Conservation (phyloP, 2,113 vertebrate species). For the Calypte anna region DNA sequence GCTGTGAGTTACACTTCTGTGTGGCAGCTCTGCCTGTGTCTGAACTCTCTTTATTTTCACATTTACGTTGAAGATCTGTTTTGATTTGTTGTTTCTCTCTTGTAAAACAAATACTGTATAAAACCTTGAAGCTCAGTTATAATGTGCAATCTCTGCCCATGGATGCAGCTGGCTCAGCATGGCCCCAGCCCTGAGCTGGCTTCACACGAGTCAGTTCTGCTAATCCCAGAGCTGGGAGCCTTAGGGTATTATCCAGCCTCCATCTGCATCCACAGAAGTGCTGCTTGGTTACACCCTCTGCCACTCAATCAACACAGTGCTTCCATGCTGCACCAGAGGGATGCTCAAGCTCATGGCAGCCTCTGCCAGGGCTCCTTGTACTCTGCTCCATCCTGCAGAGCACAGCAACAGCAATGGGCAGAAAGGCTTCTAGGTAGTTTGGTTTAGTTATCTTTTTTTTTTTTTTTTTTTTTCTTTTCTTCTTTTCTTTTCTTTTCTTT, state of each 20-base stretch:
- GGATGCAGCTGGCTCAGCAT: not conserved
- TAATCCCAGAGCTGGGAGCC: not conserved
- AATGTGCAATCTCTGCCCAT: not conserved
- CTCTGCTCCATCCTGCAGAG: not conserved
- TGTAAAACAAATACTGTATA: not conserved
- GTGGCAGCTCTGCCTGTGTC: not conserved
- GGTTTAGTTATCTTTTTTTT: not conserved
- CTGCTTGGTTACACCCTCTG: not conserved
- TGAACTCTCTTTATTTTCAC: not conserved
- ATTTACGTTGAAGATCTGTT: not conserved
- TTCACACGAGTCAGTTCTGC: not conserved
- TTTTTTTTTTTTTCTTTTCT: no score
- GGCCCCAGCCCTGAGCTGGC: accelerated
- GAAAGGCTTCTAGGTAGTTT: not conserved
- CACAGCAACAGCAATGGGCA: accelerated
- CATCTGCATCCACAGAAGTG: not conserved
- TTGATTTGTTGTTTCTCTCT: not conserved
- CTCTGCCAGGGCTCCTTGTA: accelerated
- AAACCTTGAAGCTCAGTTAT: not conserved
- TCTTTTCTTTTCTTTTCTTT: not conserved
- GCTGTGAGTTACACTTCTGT: no score
- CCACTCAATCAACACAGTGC: not conserved
- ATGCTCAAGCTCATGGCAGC: not conserved
- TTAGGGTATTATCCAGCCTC: not conserved
- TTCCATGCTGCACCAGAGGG: not conserved